Evolutionary conservation across 2,113 vertebrate genomes (phyloP).

Genomic region (Bothrops jararaca): DNA sequence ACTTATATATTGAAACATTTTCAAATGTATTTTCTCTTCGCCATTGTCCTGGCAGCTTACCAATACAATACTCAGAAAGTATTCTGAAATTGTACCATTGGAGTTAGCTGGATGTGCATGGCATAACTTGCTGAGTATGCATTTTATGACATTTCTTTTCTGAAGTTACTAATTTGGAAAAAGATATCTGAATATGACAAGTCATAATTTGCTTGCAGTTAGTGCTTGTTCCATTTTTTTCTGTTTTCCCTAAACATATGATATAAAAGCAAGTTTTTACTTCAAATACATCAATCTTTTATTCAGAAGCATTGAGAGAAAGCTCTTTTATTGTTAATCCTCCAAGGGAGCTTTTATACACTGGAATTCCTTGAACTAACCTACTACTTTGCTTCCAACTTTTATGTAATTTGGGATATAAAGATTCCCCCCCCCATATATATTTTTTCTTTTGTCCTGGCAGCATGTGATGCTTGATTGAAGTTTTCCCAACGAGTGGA

Average conservation of each 20-base stretch:
- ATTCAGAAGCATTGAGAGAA: conserved; percentile 53
- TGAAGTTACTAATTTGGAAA: conserved; percentile 66
- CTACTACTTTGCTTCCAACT: conserved; percentile 40
- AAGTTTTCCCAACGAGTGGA: conserved; percentile 43
- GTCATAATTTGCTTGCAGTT: conserved; percentile 59
- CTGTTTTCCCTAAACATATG: conserved; percentile 64
- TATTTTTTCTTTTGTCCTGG: neutral
- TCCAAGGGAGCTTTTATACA: conserved; percentile 46
- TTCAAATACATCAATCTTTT: conserved; percentile 55
- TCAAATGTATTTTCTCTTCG: neutral
- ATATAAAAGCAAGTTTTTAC: conserved; percentile 67
- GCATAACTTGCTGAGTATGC: conserved; percentile 7
- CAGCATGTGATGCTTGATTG: conserved; percentile 39
- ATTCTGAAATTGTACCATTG: neutral
- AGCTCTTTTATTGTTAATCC: conserved; percentile 55
- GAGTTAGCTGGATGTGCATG: conserved; percentile 34
- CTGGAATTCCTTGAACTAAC: conserved; percentile 47
- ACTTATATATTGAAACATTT: neutral
- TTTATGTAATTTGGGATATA: conserved; percentile 39
- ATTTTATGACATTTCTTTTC: conserved; percentile 55
- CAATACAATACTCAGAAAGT: neutral
- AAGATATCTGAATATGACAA: conserved; percentile 58
- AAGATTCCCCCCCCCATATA: neutral
- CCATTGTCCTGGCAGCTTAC: neutral
- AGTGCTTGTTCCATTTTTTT: conserved; percentile 64